Percentiles rank a stretch among this genome's conserved stretches.
Conservation (phyloP, 2,888 invertebrate genomes). For the Chrysodeixis includens region DNA sequence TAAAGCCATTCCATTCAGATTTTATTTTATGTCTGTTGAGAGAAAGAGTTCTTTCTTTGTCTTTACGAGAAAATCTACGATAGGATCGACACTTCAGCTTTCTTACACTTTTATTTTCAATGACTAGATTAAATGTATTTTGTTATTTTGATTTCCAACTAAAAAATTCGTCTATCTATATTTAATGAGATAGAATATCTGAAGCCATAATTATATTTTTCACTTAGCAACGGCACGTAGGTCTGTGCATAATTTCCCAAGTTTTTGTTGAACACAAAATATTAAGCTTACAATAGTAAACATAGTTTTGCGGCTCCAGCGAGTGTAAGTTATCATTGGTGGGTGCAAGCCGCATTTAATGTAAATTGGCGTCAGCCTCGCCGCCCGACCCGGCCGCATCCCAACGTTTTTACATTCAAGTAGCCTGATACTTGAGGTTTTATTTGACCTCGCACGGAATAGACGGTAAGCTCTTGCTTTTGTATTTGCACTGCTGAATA, state of each 20-base stretch:
- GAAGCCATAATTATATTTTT: slow-evolving; percentile 28
- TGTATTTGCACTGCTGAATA: slow-evolving; percentile 79
- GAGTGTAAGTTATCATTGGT: slow-evolving; percentile 82
- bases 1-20: background rate
- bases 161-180: background rate
- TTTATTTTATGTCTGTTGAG: slow-evolving; percentile 3
- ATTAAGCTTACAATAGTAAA: slow-evolving; percentile 63
- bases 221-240: slow-evolving; percentile 42
- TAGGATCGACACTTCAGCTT: background rate
- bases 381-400: slow-evolving; percentile 73
- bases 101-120: background rate
- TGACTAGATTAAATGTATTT: background rate
- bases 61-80: background rate
- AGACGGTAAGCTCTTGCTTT: slow-evolving; percentile 79
- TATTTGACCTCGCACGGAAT: slow-evolving; percentile 77
- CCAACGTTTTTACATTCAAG: slow-evolving; percentile 85
- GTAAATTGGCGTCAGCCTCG: slow-evolving; percentile 82
- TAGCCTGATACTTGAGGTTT: slow-evolving; percentile 82
- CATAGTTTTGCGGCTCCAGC: slow-evolving; percentile 67
- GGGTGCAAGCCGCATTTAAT: slow-evolving; percentile 85
- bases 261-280: slow-evolving; percentile 60
- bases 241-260: slow-evolving; percentile 56
- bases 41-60: background rate
- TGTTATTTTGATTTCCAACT: background rate
- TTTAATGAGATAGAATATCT: too few species aligned